Evolutionary conservation across 2,797 vertebrate genomes (phyloP).

Genomic region (Cryptoprocta ferox): DNA sequence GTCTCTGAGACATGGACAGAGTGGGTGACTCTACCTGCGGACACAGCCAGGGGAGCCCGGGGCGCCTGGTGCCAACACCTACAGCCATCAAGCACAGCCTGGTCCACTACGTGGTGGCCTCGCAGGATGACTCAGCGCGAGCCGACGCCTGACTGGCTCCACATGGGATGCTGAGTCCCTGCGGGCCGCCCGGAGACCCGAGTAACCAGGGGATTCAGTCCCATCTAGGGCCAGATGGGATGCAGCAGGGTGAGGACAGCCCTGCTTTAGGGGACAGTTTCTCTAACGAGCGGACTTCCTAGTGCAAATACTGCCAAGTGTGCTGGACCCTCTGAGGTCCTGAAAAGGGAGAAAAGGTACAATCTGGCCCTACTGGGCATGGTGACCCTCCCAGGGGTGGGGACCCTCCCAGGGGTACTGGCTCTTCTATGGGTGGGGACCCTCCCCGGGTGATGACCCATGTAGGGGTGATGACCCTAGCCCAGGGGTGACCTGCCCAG

Average conservation of each 20-base stretch:
- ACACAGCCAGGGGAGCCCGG: background rate
- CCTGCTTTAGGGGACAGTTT: background rate
- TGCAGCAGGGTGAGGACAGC: background rate
- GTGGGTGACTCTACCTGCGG: background rate
- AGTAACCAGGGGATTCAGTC: background rate
- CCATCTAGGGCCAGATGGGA: background rate
- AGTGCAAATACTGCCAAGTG: accelerated
- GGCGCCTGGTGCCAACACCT: background rate
- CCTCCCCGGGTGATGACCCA: background rate
- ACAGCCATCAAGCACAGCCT: background rate
- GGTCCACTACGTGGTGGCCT: accelerated
- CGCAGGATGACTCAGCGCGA: no score
- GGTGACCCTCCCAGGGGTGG: no score
- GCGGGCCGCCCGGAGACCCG: background rate
- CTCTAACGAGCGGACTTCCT: background rate
- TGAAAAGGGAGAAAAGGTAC: background rate
- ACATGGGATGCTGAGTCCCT: background rate
- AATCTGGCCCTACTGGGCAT: background rate
- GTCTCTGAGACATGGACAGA: background rate
- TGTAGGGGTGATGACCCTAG: no score
- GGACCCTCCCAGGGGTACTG: no score
- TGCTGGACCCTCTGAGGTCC: background rate
- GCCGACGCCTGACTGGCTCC: accelerated
- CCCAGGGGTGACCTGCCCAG: no score
- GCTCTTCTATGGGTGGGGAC: no score